Evolutionary conservation across 1,140 invertebrate species (phyloP).

Genomic region (Dendrolimus kikuchii): DNA sequence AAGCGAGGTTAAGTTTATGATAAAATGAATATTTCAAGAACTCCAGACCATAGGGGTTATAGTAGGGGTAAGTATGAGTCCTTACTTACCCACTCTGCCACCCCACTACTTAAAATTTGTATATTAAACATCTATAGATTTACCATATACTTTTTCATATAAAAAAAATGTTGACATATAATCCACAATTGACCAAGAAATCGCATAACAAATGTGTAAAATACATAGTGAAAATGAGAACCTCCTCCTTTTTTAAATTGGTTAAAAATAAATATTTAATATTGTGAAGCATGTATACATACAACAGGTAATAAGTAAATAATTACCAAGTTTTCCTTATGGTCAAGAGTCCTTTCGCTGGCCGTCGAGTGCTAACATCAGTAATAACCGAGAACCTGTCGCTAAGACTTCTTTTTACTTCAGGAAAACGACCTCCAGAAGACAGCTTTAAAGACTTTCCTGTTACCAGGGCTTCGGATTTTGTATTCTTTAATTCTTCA

Average conservation of each 20-base stretch:
- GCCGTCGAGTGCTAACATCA: slow-evolving; percentile 44
- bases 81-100: too few species aligned
- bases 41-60: too few species aligned
- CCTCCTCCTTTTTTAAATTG: not conserved
- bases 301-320: slow-evolving; percentile 14
- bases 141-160: too few species aligned
- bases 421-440: slow-evolving; percentile 35
- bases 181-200: too few species aligned
- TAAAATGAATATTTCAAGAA: too few species aligned
- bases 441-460: slow-evolving; percentile 49
- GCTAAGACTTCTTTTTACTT: slow-evolving; percentile 63
- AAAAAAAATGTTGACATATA: too few species aligned
- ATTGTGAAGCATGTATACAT: slow-evolving; percentile 17
- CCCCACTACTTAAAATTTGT: too few species aligned
- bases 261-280: slow-evolving; percentile 1
- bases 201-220: too few species aligned
- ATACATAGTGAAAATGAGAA: too few species aligned
- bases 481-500: slow-evolving; percentile 17
- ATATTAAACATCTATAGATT: too few species aligned
- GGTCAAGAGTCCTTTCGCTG: slow-evolving; percentile 48
- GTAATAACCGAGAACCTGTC: slow-evolving; percentile 57
- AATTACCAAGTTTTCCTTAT: slow-evolving; percentile 65
- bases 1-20: too few species aligned
- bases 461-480: slow-evolving; percentile 20
- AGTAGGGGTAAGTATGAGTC: too few species aligned